phyloP scores from a whole-genome alignment of 2,797 vertebrate species.

The Crax fasciolata region DNA sequence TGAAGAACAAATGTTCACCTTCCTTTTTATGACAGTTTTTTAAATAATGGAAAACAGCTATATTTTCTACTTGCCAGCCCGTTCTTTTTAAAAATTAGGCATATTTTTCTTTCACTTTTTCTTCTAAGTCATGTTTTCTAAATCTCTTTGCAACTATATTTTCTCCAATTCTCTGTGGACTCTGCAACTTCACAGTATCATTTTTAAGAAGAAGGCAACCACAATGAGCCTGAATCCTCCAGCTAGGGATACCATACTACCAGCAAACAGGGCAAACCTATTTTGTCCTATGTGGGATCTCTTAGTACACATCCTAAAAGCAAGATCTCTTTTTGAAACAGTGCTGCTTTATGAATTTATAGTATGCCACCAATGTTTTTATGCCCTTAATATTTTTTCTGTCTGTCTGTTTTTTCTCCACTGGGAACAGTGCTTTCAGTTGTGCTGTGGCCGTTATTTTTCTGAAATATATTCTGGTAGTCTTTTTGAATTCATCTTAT shows the following conservation, averaged over 20 bases:
- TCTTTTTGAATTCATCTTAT: neutral
- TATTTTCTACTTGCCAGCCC: neutral
- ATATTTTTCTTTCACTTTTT: neutral
- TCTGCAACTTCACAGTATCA: neutral
- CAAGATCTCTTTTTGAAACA: neutral
- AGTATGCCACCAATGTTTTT: neutral
- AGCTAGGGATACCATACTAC: neutral
- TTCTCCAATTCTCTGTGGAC: neutral
- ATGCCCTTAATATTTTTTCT: neutral
- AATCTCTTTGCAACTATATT: neutral
- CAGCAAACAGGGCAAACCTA: neutral
- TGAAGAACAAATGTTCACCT: neutral
- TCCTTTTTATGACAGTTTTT: neutral
- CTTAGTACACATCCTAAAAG: neutral
- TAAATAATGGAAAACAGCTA: neutral
- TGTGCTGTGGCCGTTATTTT: neutral
- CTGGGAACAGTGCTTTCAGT: neutral
- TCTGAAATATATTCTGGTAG: neutral
- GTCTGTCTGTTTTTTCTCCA: neutral
- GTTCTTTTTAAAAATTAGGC: neutral
- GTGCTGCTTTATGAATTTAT: neutral
- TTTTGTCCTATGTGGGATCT: neutral
- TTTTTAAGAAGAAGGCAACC: neutral
- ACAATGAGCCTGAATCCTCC: neutral
- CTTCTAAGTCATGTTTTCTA: neutral